Base-by-base conservation (phyloP, 2,113 vertebrate species). In the Nematolebias whitei region DNA sequence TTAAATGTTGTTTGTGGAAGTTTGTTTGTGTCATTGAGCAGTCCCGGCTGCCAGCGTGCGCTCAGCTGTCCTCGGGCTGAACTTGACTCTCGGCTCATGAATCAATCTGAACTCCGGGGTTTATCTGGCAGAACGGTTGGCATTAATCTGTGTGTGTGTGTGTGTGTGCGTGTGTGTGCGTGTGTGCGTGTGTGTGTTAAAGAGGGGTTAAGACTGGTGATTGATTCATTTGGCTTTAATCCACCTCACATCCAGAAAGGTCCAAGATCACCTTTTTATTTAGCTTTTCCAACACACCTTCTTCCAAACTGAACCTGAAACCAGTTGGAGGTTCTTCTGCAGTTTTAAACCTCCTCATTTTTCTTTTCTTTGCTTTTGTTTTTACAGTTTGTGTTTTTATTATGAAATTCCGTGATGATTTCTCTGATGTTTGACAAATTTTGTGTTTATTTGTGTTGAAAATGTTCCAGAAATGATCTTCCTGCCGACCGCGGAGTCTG, bases 161-260 rank as follows among this genome's bases (percentile, higher is more conserved):
- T 57, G 72, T 43, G 66, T 50, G 68, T 68, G 62, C 35, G 61
- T 1, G 64, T 57, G 72, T 43, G 32, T 2, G 32, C 9, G 26
- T 71, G 60, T 59, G 68, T 74, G 62, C 32, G 60, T 1, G 64
- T 56, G 72, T 41, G 66, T 49, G 68, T 68, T 57, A 40, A 38
- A 38, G 59, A 62, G 44, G 64, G 13, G 78, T 83, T 80, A 80
- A 80, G 79, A 68, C 74, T 79, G 68, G 66, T 78, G 79, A 88
- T 85, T 85, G 84, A 86, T 88, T 86, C 57, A 83, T 86, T 85
- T 85, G 86, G 77, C 72, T 83, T 65, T 86, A 86, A 86, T 86
- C 78, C 84, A 86, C 82, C 84, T 77, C 48, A 3, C 60, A 63
- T 69, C 66, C 54, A 64, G 79, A 83, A 80, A 81, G 79, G 63